Evolutionary conservation across 2,888 invertebrate species (phyloP), one percentile per base, ranked within the genome.

Genomic region (Mycogona germanica): DNA sequence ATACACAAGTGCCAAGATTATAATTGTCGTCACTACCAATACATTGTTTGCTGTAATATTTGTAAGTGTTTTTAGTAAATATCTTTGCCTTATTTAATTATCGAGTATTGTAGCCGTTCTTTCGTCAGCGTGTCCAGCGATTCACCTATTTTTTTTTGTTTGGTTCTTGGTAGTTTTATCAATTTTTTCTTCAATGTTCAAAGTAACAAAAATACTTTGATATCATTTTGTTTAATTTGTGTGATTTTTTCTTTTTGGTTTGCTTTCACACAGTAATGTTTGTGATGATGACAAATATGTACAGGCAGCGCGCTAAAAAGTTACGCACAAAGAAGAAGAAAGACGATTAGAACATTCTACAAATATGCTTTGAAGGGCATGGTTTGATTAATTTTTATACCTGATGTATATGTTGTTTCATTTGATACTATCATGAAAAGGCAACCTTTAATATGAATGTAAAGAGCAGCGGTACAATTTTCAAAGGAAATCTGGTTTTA

Each of bases 281-380:
- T 64, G 72, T 81, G 17, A 72, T 91, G 56, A 85, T 92, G 83
- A 78, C 77, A 1, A 84, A 89, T 63, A 93, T 93, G 92, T 79
- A 84, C 62, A 78, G 77, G 61, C 75, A 79, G 5, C 75, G 92
- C 50, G 76, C 75, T 29, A 79, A 78, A 51, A 86, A 84, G 64
- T 70, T 87, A 38, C 77, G 70, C 1, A 64, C 65, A 1, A 60
- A 61, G 30, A 44, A 23, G 29, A 32, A 17, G 54, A 47, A 30
- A 48, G n/a, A 37, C n/a, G n/a, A n/a, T n/a, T n/a, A n/a, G n/a
- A n/a, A n/a, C n/a, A n/a, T n/a, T n/a, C n/a, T n/a, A n/a, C n/a
- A n/a, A n/a, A n/a, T n/a, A n/a, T n/a, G n/a, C n/a, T n/a, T n/a
- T n/a, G n/a, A n/a, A n/a, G n/a, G n/a, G n/a, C n/a, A n/a, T n/a